Evolutionary conservation across 2,113 vertebrate genomes (phyloP).

Genomic region (Strix uralensis): DNA sequence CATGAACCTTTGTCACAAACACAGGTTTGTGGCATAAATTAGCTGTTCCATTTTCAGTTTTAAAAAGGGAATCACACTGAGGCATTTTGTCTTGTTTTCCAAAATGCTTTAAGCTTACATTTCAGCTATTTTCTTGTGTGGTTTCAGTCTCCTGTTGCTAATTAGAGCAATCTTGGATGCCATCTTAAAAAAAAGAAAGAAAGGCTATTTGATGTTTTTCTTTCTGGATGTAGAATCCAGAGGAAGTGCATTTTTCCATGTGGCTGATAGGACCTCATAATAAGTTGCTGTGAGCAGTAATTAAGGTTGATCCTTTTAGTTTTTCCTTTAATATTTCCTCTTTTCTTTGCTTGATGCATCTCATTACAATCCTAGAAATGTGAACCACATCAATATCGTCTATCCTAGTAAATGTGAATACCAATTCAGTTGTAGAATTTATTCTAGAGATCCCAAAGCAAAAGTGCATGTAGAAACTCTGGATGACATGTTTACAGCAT

Average conservation of each 20-base stretch:
- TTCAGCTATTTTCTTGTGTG: not conserved
- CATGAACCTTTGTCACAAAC: not conserved
- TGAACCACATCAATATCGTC: not conserved
- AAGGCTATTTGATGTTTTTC: not conserved
- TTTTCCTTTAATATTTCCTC: not conserved
- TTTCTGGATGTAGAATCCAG: not conserved
- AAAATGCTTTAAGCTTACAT: conserved; percentile 1
- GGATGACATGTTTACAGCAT: not conserved
- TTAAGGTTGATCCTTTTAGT: not conserved
- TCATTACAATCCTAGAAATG: not conserved
- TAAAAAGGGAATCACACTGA: not conserved
- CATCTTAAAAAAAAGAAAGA: not conserved
- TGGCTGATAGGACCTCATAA: not conserved
- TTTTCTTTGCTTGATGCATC: not conserved
- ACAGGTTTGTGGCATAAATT: not conserved
- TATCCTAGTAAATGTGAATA: not conserved
- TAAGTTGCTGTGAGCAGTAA: not conserved
- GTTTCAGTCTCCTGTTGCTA: conserved; percentile 17
- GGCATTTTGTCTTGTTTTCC: conserved; percentile 4
- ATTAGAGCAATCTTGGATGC: not conserved
- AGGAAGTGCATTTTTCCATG: not conserved
- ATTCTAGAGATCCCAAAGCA: not conserved
- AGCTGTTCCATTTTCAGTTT: not conserved
- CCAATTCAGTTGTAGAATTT: not conserved
- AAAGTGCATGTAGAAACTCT: not conserved